Evolutionary conservation across 2,797 vertebrate genomes (phyloP).

Genomic region (Amblyraja radiata): DNA sequence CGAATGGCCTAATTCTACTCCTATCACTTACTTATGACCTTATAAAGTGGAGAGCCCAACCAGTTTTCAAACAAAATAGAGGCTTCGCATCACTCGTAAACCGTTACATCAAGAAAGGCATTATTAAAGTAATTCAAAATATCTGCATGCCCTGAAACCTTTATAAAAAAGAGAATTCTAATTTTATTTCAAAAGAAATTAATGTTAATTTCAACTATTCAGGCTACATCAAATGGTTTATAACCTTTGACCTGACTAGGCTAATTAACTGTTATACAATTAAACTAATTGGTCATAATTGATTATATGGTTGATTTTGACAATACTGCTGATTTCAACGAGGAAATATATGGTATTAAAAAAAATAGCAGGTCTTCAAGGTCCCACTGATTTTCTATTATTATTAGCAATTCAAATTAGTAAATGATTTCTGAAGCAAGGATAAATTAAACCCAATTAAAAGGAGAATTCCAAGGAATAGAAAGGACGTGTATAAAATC

Average conservation of each 20-base stretch:
- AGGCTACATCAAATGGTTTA: neutral
- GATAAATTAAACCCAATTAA: neutral
- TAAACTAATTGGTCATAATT: neutral
- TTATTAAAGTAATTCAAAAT: neutral
- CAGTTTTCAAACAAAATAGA: too few relatives aligned
- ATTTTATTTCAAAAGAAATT: neutral
- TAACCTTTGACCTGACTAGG: neutral
- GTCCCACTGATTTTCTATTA: neutral
- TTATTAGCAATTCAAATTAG: neutral
- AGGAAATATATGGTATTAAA: neutral
- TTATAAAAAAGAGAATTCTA: neutral
- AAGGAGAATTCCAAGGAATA: neutral
- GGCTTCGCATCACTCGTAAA: neutral
- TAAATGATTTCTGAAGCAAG: neutral
- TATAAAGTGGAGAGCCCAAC: too few relatives aligned
- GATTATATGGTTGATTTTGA: neutral
- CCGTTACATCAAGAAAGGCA: neutral
- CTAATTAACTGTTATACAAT: neutral
- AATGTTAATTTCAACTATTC: neutral
- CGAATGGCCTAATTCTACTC: too few relatives aligned
- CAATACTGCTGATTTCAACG: neutral
- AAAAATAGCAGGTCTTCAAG: neutral
- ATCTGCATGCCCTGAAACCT: neutral
- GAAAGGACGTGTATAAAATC: neutral
- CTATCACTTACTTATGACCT: too few relatives aligned